Evolutionary conservation across 2,888 invertebrate species (phyloP), one percentile per base, ranked within the genome.

Genomic region (Gortyna flavago): DNA sequence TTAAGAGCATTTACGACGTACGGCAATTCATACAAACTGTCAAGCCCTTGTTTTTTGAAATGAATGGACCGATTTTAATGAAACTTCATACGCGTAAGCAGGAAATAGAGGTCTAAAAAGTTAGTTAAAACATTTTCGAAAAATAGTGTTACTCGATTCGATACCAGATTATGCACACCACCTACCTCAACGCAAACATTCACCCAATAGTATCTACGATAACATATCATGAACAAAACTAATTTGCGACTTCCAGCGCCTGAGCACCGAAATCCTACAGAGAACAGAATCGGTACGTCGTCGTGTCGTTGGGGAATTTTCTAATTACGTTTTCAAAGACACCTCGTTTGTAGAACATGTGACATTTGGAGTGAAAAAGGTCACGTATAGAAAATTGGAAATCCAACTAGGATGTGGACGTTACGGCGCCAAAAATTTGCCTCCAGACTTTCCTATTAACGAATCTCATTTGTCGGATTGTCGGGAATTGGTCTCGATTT

Each of bases 321-420:
- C 96, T 96, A 96, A 96, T 96, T 96, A 96, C 96, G 95, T 95
- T 95, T 95, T 95, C 96, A 96, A 96, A 96, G 96, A 96, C 95
- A 95, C 95, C 95, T 96, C 96, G 95, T 95, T 95, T 94, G 95
- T 94, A 91, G 95, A 95, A 93, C 94, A 95, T 96, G 96, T 95
- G 96, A 96, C 95, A 93, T 92, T 91, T 92, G 92, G 93, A 88
- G 91, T 94, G 95, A 94, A 95, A 96, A 96, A 95, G 96, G 96
- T 96, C 96, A 96, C 96, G 94, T 95, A 93, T 93, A 93, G 94
- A 94, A 95, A 95, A 96, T 96, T 96, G 95, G 95, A 93, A 94
- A 93, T 90, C 87, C 89, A 75, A 84, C 87, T 86, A 85, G 81
- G 75, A 85, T 84, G 81, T 85, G 87, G 87, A 81, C 79, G 79